Conservation (phyloP, 1,140 invertebrate genomes). For the Ostrea denselamellosa region DNA sequence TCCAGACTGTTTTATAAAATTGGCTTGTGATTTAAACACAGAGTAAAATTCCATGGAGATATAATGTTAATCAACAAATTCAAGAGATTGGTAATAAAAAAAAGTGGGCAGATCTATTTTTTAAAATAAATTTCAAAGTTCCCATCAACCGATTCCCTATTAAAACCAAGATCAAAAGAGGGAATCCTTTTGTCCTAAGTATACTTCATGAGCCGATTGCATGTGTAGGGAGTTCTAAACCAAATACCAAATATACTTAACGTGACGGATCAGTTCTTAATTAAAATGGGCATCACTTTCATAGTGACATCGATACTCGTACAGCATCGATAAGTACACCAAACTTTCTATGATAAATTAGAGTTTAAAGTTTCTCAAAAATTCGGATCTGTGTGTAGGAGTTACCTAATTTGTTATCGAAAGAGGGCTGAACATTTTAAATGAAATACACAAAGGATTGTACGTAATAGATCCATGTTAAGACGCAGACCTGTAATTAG, state of each 20-base stretch:
- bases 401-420: constrained; percentile 38
- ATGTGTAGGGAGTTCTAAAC: neutral
- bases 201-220: neutral
- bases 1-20: constrained; percentile 17
- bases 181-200: neutral
- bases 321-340: neutral
- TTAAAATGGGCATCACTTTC: neutral
- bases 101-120: neutral
- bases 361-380: neutral
- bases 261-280: neutral
- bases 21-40: constrained; percentile 6
- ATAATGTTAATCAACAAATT: neutral
- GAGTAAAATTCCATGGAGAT: constrained; percentile 31
- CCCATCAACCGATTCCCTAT: neutral
- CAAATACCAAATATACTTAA: neutral
- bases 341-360: neutral
- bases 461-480: constrained; percentile 27
- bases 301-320: neutral
- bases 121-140: constrained; percentile 10
- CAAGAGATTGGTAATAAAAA: neutral
- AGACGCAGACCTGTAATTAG: constrained; percentile 14
- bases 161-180: neutral
- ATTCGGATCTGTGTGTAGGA: neutral
- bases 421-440: constrained; percentile 33
- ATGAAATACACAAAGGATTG: constrained; percentile 24